Evolutionary conservation across 1,140 invertebrate species (phyloP).

Genomic region (Pentalonia nigronervosa): DNA sequence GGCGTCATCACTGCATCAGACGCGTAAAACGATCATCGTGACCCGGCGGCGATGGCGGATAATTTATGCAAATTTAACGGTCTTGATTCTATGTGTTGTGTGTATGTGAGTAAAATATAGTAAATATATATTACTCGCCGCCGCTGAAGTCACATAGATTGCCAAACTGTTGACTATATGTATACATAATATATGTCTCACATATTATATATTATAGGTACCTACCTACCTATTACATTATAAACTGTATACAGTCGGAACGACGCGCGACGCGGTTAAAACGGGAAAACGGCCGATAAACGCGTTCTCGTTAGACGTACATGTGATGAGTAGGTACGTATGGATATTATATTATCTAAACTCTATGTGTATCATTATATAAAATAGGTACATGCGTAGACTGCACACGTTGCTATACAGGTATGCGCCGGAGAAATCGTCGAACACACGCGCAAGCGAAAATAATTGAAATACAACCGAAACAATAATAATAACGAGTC

Average conservation of each 20-base stretch:
- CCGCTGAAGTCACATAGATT: background rate
- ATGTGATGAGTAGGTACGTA: background rate
- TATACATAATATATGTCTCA: background rate
- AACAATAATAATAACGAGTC: slow-evolving; percentile 28
- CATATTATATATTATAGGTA: background rate
- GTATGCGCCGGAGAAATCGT: background rate
- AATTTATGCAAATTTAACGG: slow-evolving; percentile 43
- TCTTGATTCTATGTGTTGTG: background rate
- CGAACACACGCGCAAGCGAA: background rate
- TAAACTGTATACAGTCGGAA: background rate
- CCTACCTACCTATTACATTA: background rate
- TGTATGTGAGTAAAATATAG: background rate
- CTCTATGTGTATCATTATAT: background rate
- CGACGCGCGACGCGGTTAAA: background rate
- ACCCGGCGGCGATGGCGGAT: background rate
- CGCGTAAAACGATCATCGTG: background rate
- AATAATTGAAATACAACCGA: slow-evolving; percentile 1
- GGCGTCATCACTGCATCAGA: background rate
- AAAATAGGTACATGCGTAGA: background rate
- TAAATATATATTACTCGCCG: background rate
- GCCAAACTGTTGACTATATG: slow-evolving; percentile 4
- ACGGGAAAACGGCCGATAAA: background rate
- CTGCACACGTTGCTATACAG: background rate
- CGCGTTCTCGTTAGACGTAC: background rate
- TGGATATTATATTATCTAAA: background rate